phyloP scores from a whole-genome alignment of 2,113 vertebrate species.

The Vidua chalybeata region DNA sequence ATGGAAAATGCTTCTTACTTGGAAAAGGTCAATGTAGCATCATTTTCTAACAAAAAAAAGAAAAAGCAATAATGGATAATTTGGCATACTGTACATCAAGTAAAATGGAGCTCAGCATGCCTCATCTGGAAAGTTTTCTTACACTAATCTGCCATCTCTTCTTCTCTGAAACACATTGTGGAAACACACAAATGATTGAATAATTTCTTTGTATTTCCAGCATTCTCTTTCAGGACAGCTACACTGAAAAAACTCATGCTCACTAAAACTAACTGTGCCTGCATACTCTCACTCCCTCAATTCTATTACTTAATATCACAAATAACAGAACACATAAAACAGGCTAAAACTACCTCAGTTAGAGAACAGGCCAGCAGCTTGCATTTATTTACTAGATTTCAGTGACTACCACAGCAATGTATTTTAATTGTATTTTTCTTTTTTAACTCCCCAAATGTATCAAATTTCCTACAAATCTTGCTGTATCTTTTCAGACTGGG shows the following conservation, averaged over 20 bases:
- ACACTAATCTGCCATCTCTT: neutral
- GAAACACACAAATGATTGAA: neutral
- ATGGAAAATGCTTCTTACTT: neutral
- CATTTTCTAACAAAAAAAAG: neutral
- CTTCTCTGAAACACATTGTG: neutral
- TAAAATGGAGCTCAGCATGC: neutral
- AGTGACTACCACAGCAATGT: neutral
- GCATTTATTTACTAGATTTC: neutral
- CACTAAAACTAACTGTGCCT: neutral
- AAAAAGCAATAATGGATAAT: neutral
- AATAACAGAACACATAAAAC: neutral
- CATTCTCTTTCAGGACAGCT: neutral
- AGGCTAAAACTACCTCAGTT: neutral
- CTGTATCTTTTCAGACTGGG: neutral
- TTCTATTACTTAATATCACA: neutral
- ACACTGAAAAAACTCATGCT: neutral
- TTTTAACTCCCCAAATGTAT: neutral
- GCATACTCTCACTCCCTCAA: neutral
- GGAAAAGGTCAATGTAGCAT: neutral
- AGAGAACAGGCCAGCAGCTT: neutral
- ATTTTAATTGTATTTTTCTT: neutral
- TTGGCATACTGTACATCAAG: neutral
- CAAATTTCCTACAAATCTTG: neutral
- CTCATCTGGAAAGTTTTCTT: neutral
- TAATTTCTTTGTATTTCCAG: neutral